Evolutionary conservation across 2,797 vertebrate species (phyloP).

Genomic region (Pipistrellus kuhlii): DNA sequence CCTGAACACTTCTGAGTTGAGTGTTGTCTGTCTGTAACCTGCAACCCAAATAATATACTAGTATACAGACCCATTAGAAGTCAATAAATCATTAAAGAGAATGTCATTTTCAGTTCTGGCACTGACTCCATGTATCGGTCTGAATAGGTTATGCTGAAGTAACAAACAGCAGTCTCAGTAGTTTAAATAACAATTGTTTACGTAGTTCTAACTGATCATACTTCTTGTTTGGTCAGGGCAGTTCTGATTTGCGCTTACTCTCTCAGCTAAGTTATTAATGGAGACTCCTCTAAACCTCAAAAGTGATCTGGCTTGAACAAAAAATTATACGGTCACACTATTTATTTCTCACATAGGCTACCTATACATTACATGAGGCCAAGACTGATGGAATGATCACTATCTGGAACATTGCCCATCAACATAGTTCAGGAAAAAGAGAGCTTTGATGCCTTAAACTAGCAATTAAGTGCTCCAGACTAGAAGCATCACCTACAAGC

Average conservation of each 20-base stretch:
- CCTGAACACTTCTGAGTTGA: neutral
- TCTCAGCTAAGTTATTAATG: neutral
- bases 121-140: neutral
- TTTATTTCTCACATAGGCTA: conserved; percentile 1
- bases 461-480: neutral
- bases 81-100: neutral
- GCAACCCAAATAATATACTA: neutral
- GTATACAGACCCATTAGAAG: neutral
- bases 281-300: neutral
- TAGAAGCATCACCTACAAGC: neutral
- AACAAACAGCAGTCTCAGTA: neutral
- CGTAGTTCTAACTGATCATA: neutral
- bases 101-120: neutral
- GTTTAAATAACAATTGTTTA: neutral
- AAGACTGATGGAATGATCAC: neutral
- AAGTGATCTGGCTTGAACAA: neutral
- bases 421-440: neutral
- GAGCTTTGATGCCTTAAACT: neutral
- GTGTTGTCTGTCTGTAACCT: neutral
- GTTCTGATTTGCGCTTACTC: neutral
- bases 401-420: neutral
- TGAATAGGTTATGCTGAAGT: neutral
- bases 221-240: neutral
- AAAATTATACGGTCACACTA: neutral
- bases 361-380: neutral